Evolutionary conservation across 2,888 invertebrate species (phyloP).

Genomic region (Itoplectis maculator): DNA sequence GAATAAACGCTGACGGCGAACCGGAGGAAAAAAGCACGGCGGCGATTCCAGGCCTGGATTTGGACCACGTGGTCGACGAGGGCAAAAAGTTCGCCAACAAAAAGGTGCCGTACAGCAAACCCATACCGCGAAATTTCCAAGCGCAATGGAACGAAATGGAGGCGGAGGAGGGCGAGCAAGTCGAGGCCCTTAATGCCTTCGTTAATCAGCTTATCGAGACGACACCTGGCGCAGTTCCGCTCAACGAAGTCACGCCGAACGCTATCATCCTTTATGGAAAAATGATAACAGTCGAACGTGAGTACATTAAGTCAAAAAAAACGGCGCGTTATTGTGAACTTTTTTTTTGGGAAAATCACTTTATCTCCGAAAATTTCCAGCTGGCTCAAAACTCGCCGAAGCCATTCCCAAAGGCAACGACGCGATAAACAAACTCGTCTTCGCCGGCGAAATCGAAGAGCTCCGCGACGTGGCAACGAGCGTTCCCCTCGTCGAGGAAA

Average conservation of each 20-base stretch:
- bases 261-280: constrained; percentile 94
- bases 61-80: constrained; percentile 90
- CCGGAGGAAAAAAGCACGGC: constrained; percentile 65
- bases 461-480: constrained; percentile 91
- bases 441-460: constrained; percentile 93
- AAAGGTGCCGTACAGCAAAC: constrained; percentile 97
- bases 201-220: constrained; percentile 91
- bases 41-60: constrained; percentile 93
- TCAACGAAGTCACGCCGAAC: constrained; percentile 91
- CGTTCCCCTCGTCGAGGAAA: constrained; percentile 86
- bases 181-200: constrained; percentile 87
- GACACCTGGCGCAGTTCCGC: constrained; percentile 91
- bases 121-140: constrained; percentile 98
- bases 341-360: constrained; percentile 16
- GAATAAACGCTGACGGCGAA: constrained; percentile 88
- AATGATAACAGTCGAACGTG: constrained; percentile 90
- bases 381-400: constrained; percentile 91
- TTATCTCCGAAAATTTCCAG: constrained; percentile 80
- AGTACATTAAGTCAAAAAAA: constrained; percentile 77
- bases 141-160: constrained; percentile 97
- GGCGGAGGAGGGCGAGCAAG: constrained; percentile 83
- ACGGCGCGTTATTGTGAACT: neutral
- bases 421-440: constrained; percentile 91
- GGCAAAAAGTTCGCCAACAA: constrained; percentile 89
- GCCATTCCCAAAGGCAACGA: constrained; percentile 92